Conservation (phyloP, 2,888 invertebrate genomes). For the Parnassius smintheus region DNA sequence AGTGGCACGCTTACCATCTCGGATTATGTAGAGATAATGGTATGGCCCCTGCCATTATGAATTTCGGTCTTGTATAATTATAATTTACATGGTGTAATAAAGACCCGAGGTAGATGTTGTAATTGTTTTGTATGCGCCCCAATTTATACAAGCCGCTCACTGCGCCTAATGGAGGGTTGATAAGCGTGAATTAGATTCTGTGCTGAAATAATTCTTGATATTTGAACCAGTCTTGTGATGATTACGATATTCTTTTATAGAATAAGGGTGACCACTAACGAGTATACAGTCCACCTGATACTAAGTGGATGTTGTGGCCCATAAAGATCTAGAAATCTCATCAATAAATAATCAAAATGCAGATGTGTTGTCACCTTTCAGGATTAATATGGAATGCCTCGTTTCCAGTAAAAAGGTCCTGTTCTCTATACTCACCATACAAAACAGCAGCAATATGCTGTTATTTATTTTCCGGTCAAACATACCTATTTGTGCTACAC, state of each 20-base stretch:
- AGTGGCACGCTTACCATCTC: conserved; percentile 32
- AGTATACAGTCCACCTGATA: background rate
- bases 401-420: too few species aligned
- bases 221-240: background rate
- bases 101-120: conserved; percentile 6
- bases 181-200: background rate
- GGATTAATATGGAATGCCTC: too few species aligned
- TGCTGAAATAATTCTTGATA: background rate
- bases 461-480: too few species aligned
- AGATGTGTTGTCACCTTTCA: too few species aligned
- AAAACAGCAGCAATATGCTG: too few species aligned
- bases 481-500: too few species aligned
- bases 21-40: conserved; percentile 34
- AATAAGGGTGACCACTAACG: background rate
- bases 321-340: too few species aligned
- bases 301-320: background rate
- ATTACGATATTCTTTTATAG: background rate
- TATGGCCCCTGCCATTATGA: conserved; percentile 15
- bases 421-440: too few species aligned
- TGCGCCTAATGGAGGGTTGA: background rate
- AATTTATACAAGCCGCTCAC: conserved; percentile 3
- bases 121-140: conserved; percentile 14
- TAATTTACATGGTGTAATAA: conserved; percentile 20
- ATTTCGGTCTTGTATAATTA: conserved; percentile 13
- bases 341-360: too few species aligned